Evolutionary conservation across 64 coral and sea anemone genomes (phyloP).

Genomic region (Orbicella faveolata): DNA sequence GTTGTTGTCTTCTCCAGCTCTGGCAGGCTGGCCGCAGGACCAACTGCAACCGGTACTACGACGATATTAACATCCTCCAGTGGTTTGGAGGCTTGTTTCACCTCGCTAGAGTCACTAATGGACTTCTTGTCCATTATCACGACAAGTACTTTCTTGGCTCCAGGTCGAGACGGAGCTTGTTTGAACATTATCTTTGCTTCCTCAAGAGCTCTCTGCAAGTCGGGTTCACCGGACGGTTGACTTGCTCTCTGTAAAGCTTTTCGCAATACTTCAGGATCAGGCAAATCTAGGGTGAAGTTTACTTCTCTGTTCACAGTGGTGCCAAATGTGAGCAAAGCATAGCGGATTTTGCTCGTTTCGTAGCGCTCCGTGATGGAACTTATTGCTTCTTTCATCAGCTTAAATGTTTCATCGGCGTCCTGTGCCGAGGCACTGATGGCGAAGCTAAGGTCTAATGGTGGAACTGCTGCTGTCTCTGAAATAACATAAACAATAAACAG

Average conservation of each 20-base stretch:
- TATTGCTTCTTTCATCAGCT: constrained; percentile 64
- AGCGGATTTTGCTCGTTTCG: constrained; percentile 63
- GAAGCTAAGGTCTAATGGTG: constrained; percentile 70
- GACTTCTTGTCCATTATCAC: constrained; percentile 93
- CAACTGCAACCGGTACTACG: constrained; percentile 82
- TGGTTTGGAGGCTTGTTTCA: constrained; percentile 42
- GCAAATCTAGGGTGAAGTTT: constrained; percentile 36
- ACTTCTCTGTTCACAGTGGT: constrained; percentile 34
- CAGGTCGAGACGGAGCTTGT: constrained; percentile 45
- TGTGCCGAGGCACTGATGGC: constrained; percentile 56
- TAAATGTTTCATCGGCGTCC: constrained; percentile 57
- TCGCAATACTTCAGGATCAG: constrained; percentile 29
- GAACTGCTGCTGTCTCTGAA: constrained; percentile 67
- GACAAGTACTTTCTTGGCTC: constrained; percentile 63
- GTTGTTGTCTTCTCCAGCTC: constrained; percentile 60
- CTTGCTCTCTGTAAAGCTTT: constrained; percentile 10
- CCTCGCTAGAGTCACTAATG: constrained; percentile 24
- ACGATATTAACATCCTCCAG: constrained; percentile 59
- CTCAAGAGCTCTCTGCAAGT: constrained; percentile 33
- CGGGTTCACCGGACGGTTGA: constrained; percentile 50
- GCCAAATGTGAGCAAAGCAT: constrained; percentile 71
- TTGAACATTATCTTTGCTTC: constrained; percentile 76
- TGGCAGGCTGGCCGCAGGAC: constrained; percentile 30
- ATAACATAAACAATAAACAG: background rate
- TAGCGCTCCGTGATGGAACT: constrained; percentile 55